Base-by-base conservation (phyloP, 2,797 vertebrate genomes). In the Gallirallus australis region DNA sequence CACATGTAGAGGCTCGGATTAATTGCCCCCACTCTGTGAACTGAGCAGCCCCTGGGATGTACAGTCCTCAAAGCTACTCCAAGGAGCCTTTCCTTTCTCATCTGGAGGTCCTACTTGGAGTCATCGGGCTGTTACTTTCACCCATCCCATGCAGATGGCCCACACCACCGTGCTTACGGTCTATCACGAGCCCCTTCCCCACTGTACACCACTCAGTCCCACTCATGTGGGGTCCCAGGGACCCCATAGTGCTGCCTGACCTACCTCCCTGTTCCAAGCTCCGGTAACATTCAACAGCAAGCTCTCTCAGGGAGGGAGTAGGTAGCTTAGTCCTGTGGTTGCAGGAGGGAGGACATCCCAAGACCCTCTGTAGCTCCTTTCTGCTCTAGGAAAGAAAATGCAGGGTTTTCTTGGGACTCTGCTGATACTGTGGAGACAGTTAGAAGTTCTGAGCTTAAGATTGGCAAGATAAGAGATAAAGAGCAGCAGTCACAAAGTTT, bases 261-360 rank as follows among this genome's bases (percentile, higher is more conserved):
- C 18, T 27, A 17, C 5, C 13, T 50, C 66, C 37, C 23, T 4
- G 0, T 45, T 63, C 28, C 48, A 33, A 37, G 31, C 23, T 78
- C 21, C 5, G 11, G 25, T 12, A 27, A 11, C 1, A 1, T 12
- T 23, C 27, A 64, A 21, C 33, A 37, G 59, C 40, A 71, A 19
- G 33, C 19, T 17, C 23, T 72, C 65, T 5, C 19, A 0, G 0
- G 13, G 11, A 79, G 7, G 23, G 3, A 68, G 5, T 2, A 63
- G 21, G 24, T 12, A 8, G 9, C 37, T n/a, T n/a, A 20, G 3
- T 69, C 21, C 42, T n/a, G 11, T 69, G 27, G 54, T 1, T 7
- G 50, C 3, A 4, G 24, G 60, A 77, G 21, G 57, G 14, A 65
- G 1, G 8, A 73, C 21, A 31, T 25, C 5, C 15, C 0, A 3